phyloP scores from a whole-genome alignment of 1,140 invertebrate genomes.

The Eriosoma lanigerum region DNA sequence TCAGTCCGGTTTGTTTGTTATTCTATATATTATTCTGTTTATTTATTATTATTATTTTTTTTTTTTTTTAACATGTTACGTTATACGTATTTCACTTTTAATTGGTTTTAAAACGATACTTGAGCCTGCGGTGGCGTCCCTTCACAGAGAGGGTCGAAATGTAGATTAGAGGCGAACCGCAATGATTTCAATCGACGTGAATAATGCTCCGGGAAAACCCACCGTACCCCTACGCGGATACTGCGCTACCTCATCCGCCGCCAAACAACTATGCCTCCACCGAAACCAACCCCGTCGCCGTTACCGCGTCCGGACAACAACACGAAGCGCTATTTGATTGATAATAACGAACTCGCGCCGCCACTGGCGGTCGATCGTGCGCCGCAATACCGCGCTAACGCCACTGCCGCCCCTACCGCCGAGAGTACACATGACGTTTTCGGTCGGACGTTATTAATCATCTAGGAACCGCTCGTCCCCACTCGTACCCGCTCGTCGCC shows the following conservation, averaged over 20 bases:
- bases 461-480: background rate
- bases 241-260: too few species aligned
- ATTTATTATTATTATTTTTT: background rate
- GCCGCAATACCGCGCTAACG: background rate
- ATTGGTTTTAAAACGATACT: constrained; percentile 44
- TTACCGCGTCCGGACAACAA: background rate
- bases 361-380: background rate
- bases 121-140: background rate
- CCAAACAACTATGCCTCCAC: too few species aligned
- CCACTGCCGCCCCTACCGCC: background rate
- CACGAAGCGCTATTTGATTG: constrained; percentile 41
- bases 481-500: background rate
- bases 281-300: background rate
- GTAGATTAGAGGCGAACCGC: constrained; percentile 42
- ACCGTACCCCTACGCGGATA: background rate
- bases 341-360: constrained; percentile 39
- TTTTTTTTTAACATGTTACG: background rate
- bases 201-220: constrained; percentile 32
- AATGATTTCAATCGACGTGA: constrained; percentile 46
- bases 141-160: background rate
- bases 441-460: constrained; percentile 40
- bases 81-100: constrained; percentile 28
- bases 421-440: constrained; percentile 38
- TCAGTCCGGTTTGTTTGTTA: too few species aligned
- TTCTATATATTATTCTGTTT: too few species aligned